Conservation (phyloP, 2,888 invertebrate species). For the Amphipoea lucens region DNA sequence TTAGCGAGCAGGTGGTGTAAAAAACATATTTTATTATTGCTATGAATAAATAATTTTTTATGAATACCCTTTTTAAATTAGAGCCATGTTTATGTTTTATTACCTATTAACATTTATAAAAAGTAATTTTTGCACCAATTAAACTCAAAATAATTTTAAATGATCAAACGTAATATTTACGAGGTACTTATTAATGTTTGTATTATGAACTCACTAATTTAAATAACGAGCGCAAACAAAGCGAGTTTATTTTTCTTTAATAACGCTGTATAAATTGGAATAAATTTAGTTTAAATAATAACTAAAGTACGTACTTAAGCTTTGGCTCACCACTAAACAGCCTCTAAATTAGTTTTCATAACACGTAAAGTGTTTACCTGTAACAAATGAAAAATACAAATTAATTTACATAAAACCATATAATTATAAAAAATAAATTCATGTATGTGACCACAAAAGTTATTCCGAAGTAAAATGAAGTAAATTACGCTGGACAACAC, state of each 20-base stretch:
- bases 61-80: neutral
- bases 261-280: constrained; percentile 19
- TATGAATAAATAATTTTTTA: neutral
- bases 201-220: constrained; percentile 22
- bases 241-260: constrained; percentile 10
- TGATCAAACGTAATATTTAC: constrained; percentile 7
- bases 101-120: neutral
- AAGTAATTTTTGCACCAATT: neutral
- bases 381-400: constrained; percentile 47
- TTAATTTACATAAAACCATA: constrained; percentile 30
- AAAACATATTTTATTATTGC: neutral
- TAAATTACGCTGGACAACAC: neutral
- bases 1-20: neutral
- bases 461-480: neutral
- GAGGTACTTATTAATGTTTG: neutral
- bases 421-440: neutral
- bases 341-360: constrained; percentile 16
- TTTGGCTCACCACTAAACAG: constrained; percentile 20
- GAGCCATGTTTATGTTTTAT: neutral
- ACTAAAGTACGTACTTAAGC: neutral
- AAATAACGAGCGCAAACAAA: constrained; percentile 31
- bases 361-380: constrained; percentile 51
- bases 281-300: constrained; percentile 24
- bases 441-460: neutral
- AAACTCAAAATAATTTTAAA: constrained; percentile 4